These are phyloP conservation scores for Patella pellucida DNA, from an alignment of 2,888 invertebrate genomes.

Conservation along the genomic window DNA sequence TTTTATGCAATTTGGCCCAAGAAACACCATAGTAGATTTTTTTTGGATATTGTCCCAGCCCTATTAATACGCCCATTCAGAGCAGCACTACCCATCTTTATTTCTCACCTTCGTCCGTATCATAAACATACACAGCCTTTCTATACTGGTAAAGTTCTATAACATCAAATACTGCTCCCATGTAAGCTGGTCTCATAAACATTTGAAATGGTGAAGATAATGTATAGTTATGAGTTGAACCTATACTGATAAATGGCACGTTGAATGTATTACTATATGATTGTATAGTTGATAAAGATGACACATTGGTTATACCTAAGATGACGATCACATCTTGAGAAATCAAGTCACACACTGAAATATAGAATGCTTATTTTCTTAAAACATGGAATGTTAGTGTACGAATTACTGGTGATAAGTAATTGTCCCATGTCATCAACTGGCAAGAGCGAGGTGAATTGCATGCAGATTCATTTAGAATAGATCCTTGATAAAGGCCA, in stretches of 20 bases:
- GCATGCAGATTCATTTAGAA: too few relatives aligned
- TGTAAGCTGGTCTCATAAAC: constrained; percentile 50
- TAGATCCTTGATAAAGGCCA: too few relatives aligned
- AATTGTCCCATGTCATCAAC: too few relatives aligned
- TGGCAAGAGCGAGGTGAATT: too few relatives aligned
- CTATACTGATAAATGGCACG: constrained; percentile 52
- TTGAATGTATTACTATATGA: constrained; percentile 57
- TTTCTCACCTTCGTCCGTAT: constrained; percentile 53
- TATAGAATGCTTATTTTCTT: constrained; percentile 1
- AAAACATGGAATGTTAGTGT: too few relatives aligned
- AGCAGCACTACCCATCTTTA: too few relatives aligned
- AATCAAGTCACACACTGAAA: constrained; percentile 53
- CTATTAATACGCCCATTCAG: too few relatives aligned
- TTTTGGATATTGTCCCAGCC: too few relatives aligned
- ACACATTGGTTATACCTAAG: constrained; percentile 52
- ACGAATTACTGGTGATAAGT: too few relatives aligned
- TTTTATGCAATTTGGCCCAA: too few relatives aligned
- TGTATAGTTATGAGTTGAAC: constrained; percentile 48
- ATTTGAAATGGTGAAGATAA: constrained; percentile 46
- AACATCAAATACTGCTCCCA: constrained; percentile 50
- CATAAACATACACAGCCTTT: constrained; percentile 51
- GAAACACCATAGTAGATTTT: too few relatives aligned
- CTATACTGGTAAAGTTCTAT: constrained; percentile 44
- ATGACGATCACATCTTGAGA: constrained; percentile 51
- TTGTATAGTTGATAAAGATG: constrained; percentile 57